Evolutionary conservation across 2,113 vertebrate genomes (phyloP).

Genomic region (Mormoops blainvillei): DNA sequence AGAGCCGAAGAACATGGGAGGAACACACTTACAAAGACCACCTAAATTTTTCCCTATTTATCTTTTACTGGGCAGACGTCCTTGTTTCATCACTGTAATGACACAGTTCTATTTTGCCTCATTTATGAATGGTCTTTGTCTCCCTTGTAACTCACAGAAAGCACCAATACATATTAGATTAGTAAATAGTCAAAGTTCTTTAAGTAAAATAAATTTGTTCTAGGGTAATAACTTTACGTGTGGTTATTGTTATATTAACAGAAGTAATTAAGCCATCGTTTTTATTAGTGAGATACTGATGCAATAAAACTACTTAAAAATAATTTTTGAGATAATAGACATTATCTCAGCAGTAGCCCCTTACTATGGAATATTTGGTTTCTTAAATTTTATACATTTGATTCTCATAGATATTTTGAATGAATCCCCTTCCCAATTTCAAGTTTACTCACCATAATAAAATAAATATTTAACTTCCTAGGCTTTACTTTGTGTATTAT

Average conservation of each 20-base stretch:
- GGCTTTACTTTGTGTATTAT: not conserved
- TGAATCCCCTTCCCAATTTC: not conserved
- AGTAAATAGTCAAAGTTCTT: not conserved
- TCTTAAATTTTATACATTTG: not conserved
- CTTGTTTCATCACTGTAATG: not conserved
- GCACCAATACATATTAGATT: not conserved
- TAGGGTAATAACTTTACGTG: not conserved
- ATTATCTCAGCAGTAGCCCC: not conserved
- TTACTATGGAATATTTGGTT: not conserved
- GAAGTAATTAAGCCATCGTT: not conserved
- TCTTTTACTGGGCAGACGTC: not conserved
- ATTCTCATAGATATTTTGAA: not conserved
- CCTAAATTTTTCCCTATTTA: not conserved
- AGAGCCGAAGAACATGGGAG: not conserved
- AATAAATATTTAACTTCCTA: not conserved
- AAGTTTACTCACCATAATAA: not conserved
- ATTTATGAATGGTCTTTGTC: not conserved
- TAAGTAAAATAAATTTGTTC: not conserved
- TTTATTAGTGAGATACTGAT: not conserved
- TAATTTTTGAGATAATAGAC: not conserved
- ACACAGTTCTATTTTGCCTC: not conserved
- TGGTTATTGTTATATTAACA: not conserved
- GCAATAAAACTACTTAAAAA: not conserved
- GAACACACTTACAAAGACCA: not conserved
- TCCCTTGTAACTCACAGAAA: not conserved